Conservation (phyloP, 1,140 invertebrate species). For the Rhopalosiphum padi region DNA sequence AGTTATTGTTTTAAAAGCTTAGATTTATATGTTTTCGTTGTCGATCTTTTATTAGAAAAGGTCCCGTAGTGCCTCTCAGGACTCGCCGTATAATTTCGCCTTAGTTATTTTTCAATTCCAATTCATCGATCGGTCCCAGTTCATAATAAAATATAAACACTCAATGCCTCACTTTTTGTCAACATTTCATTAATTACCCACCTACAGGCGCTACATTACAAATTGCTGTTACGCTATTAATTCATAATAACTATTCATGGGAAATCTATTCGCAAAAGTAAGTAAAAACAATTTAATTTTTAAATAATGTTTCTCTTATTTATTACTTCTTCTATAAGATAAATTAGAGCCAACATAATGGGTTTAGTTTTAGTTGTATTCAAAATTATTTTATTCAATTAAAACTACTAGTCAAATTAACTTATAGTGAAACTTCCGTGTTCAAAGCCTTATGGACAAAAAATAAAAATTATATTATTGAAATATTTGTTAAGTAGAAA, state of each 20-base stretch:
- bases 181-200: neutral
- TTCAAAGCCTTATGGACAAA: neutral
- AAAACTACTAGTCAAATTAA: neutral
- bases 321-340: neutral
- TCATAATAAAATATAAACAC: neutral
- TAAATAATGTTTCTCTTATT: neutral
- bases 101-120: neutral
- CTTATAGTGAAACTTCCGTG: neutral
- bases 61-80: neutral
- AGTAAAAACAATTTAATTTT: neutral
- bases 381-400: neutral
- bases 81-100: neutral
- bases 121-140: neutral
- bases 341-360: neutral
- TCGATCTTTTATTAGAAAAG: neutral
- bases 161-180: neutral
- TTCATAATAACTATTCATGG: constrained; percentile 1
- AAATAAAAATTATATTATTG: no score
- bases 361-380: neutral
- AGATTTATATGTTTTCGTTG: neutral
- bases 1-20: neutral
- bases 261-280: constrained; percentile 13
- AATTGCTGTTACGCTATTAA: neutral
- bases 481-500: no score
- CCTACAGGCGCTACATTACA: neutral